phyloP scores from a whole-genome alignment of 2,113 vertebrate species.

The Gopherus flavomarginatus region DNA sequence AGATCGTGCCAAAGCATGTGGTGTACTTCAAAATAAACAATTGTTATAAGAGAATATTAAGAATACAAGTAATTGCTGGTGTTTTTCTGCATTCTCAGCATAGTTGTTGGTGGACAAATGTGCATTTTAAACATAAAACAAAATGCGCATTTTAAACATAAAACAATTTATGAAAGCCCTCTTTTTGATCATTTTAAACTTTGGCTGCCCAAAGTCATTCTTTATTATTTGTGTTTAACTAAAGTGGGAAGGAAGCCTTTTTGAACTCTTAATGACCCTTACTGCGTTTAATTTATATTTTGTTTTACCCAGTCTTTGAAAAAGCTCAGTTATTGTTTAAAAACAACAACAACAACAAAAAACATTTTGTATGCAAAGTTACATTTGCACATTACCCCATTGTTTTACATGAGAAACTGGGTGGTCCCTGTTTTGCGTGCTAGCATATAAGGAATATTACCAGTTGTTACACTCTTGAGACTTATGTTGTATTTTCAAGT shows the following conservation, averaged over 20 bases:
- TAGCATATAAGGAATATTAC: neutral
- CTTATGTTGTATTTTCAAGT: neutral
- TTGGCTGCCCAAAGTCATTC: neutral
- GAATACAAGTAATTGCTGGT: neutral
- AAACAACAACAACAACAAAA: neutral
- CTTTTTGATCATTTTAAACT: neutral
- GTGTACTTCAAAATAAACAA: too few species aligned
- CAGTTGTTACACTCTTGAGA: neutral
- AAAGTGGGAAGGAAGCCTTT: neutral
- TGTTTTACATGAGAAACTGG: neutral
- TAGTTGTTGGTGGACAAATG: too few species aligned
- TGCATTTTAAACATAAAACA: neutral
- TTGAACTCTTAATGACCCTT: rapidly evolving
- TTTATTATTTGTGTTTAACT: neutral
- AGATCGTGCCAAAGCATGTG: neutral
- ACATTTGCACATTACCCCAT: neutral
- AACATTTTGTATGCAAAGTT: neutral
- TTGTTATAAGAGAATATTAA: neutral
- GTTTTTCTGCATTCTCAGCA: neutral
- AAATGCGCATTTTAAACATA: neutral
- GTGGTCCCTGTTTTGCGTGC: neutral
- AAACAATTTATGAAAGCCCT: neutral
- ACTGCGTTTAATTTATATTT: neutral
- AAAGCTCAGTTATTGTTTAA: neutral
- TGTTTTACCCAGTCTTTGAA: neutral